Evolutionary conservation across 2,888 invertebrate genomes (phyloP).

Genomic region (Ectemnius continuus): DNA sequence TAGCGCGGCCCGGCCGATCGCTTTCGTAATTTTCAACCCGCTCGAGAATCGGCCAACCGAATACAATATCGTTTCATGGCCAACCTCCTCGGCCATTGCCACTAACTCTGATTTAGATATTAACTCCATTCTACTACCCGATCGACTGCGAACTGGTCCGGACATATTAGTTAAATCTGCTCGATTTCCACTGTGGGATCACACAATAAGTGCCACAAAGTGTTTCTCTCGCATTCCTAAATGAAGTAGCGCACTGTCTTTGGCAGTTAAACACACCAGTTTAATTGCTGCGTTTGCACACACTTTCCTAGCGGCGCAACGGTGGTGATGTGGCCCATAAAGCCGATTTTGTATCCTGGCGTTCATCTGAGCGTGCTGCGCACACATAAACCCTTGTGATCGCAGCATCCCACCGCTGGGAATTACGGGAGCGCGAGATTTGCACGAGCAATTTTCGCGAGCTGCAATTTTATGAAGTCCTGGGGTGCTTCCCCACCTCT

Average conservation of each 20-base stretch:
- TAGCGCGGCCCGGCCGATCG: too few species aligned
- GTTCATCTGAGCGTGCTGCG: slow-evolving; percentile 10
- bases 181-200: too few species aligned
- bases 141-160: neutral
- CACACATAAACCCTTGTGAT: slow-evolving; percentile 40
- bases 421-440: slow-evolving; percentile 22
- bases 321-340: slow-evolving; percentile 20
- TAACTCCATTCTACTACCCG: slow-evolving; percentile 19
- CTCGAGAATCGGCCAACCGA: too few species aligned
- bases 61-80: too few species aligned
- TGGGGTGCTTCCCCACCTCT: neutral
- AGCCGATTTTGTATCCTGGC: slow-evolving; percentile 33
- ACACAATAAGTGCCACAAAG: too few species aligned
- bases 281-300: too few species aligned
- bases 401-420: slow-evolving; percentile 8
- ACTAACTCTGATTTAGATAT: slow-evolving; percentile 15
- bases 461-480: slow-evolving; percentile 29
- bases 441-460: slow-evolving; percentile 36
- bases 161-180: too few species aligned
- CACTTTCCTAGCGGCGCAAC: neutral
- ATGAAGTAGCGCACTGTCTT: too few species aligned
- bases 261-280: too few species aligned
- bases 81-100: too few species aligned
- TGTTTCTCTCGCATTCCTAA: too few species aligned
- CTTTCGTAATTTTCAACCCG: too few species aligned